Evolutionary conservation across 1,140 invertebrate species (phyloP).

Genomic region (Drosophila gunungcola): DNA sequence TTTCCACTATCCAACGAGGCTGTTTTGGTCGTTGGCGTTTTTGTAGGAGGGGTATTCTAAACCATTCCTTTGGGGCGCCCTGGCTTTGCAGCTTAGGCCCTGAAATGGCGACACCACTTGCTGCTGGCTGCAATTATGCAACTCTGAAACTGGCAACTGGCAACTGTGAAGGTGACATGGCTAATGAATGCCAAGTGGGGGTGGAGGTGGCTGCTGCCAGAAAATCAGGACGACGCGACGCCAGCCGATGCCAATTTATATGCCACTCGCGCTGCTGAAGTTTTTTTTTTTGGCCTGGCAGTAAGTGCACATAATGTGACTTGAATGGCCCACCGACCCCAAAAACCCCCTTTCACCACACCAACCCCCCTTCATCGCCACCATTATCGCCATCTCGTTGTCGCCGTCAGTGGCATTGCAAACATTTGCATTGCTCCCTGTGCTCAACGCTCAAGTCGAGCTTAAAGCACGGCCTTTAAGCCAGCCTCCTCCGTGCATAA

Average conservation of each 20-base stretch:
- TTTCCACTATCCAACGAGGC: slow-evolving; percentile 67
- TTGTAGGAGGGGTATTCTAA: not conserved
- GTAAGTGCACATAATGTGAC: slow-evolving; percentile 65
- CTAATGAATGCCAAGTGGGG: slow-evolving; percentile 71
- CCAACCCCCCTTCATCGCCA: not conserved
- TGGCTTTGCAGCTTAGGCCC: slow-evolving; percentile 11
- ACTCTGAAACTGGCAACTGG: slow-evolving; percentile 34
- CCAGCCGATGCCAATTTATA: slow-evolving; percentile 75
- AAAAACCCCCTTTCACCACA: not conserved
- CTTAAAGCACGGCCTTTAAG: slow-evolving; percentile 66
- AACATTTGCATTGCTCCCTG: slow-evolving; percentile 56
- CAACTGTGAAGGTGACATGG: slow-evolving; percentile 67
- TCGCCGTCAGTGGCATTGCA: slow-evolving; percentile 51
- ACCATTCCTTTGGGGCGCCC: not conserved
- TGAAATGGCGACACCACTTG: slow-evolving; percentile 6
- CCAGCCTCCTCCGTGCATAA: slow-evolving; percentile 69
- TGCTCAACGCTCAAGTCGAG: slow-evolving; percentile 24
- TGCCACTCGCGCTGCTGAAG: slow-evolving; percentile 60
- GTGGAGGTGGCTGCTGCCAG: slow-evolving; percentile 2
- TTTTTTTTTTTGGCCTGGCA: slow-evolving; percentile 53
- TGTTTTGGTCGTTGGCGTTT: slow-evolving; percentile 19
- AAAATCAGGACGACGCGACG: slow-evolving; percentile 22
- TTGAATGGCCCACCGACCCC: not conserved
- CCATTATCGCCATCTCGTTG: slow-evolving; percentile 4
- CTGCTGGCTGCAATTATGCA: slow-evolving; percentile 49